Evolutionary conservation across 2,888 invertebrate species (phyloP).

Genomic region (Atethmia centrago): DNA sequence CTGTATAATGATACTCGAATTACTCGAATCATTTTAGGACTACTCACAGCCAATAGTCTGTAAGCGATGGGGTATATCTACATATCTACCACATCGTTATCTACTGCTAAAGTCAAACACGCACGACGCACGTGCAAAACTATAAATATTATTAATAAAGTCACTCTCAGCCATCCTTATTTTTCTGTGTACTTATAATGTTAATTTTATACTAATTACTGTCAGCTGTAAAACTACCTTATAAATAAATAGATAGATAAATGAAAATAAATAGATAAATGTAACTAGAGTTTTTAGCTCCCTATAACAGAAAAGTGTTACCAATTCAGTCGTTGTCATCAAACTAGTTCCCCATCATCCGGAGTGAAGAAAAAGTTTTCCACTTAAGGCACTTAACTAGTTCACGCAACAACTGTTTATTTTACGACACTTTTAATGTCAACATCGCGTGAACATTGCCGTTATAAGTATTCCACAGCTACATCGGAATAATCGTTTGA

Average conservation of each 20-base stretch:
- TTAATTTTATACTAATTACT: too few species aligned
- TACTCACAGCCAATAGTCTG: background rate
- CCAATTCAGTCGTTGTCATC: slow-evolving; percentile 20
- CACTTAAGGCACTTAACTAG: slow-evolving; percentile 36
- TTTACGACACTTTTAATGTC: slow-evolving; percentile 59
- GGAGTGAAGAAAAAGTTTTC: slow-evolving; percentile 46
- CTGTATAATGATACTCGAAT: background rate
- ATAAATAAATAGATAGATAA: too few species aligned
- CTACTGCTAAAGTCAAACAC: background rate
- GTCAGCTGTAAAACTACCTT: too few species aligned
- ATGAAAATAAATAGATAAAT: too few species aligned
- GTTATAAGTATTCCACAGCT: slow-evolving; percentile 6
- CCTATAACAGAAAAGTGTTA: background rate
- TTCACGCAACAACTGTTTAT: slow-evolving; percentile 46
- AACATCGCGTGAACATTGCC: slow-evolving; percentile 53
- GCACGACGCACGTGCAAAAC: too few species aligned
- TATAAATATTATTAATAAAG: too few species aligned
- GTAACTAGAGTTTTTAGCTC: background rate
- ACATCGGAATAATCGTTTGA: slow-evolving; percentile 10
- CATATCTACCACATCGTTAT: background rate
- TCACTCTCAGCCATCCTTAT: too few species aligned
- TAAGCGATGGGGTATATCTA: background rate
- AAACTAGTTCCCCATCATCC: slow-evolving; percentile 12
- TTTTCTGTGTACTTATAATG: too few species aligned
- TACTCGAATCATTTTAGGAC: background rate